Base-by-base conservation (phyloP, 2,113 vertebrate species). In the Xiphophorus couchianus region DNA sequence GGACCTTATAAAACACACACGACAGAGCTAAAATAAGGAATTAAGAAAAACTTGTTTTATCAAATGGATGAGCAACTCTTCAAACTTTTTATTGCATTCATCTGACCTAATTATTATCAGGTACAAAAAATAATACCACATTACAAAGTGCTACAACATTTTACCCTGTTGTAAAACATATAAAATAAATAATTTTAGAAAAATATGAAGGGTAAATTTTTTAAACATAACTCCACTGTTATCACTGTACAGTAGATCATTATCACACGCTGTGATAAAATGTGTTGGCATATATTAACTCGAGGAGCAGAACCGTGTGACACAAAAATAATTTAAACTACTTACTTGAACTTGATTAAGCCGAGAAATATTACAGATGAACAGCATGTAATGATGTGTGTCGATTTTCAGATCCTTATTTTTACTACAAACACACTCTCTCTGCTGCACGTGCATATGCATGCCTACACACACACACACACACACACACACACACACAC, bases 251-350 rank as follows among this genome's bases (percentile, higher is more conserved):
- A 73, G 63, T 14, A 73, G 42, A 1, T 66, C 31, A 69, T 74
- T 6, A 51, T 78, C 14, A 15, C 14, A 42, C 39, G 15, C 14
- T 37, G 12, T 14, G 13, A 88, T 80, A 77, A 71, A 82, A 42
- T 14, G 4, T 42, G 13, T 42, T 42, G 84, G 81, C 87, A 86
- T 89, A 83, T 86, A 86, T 89, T 90, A 75, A 89, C 66, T 76
- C 29, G 81, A 66, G 62, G 76, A 79, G 27, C 76, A 86, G 85
- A 86, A 84, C 71, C 69, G 74, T 84, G 58, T 69, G 64, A 5
- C 58, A 25, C 68, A 31, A 60, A 13, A 69, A 68, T 62, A 35
- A 33, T 61, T 81, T 76, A 39, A 77, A 78, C 54, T 8, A n/a
- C 76, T 80, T 80, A 54, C 74, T 42, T 71, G 61, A 78, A 83